Evolutionary conservation across 2,113 vertebrate genomes (phyloP).

Genomic region (Upupa epops): DNA sequence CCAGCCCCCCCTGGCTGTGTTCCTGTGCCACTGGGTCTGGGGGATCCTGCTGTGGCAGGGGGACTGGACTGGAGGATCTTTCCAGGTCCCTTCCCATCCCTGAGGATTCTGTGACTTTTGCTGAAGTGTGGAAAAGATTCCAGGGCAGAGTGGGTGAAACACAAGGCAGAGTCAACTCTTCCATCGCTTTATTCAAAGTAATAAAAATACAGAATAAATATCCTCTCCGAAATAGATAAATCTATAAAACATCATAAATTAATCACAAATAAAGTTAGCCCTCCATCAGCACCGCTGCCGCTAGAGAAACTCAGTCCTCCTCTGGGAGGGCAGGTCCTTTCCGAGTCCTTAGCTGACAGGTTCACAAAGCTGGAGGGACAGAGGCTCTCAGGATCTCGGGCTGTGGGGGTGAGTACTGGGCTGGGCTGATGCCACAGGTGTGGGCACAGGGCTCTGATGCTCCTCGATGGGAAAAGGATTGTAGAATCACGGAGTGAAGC

Average conservation of each 20-base stretch:
- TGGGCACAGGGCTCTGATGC: fast-evolving
- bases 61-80: too few relatives aligned
- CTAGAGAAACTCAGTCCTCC: not conserved
- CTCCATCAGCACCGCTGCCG: not conserved
- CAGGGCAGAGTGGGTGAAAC: fast-evolving
- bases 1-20: too few relatives aligned
- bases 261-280: not conserved
- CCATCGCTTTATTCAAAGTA: not conserved
- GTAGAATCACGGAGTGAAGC: fast-evolving
- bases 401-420: too few relatives aligned
- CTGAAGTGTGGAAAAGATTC: not conserved
- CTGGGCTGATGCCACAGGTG: fast-evolving
- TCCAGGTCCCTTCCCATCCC: too few relatives aligned
- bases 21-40: too few relatives aligned
- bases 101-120: too few relatives aligned
- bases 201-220: slow-evolving; percentile 41
- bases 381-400: not conserved
- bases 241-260: not conserved
- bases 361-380: not conserved
- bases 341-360: not conserved
- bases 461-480: fast-evolving
- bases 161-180: not conserved
- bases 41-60: too few relatives aligned
- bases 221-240: not conserved
- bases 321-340: not conserved